Evolutionary conservation across 1,140 invertebrate genomes (phyloP), one percentile per base, ranked within the genome.

Genomic region (Pseudomyrmex gracilis): DNA sequence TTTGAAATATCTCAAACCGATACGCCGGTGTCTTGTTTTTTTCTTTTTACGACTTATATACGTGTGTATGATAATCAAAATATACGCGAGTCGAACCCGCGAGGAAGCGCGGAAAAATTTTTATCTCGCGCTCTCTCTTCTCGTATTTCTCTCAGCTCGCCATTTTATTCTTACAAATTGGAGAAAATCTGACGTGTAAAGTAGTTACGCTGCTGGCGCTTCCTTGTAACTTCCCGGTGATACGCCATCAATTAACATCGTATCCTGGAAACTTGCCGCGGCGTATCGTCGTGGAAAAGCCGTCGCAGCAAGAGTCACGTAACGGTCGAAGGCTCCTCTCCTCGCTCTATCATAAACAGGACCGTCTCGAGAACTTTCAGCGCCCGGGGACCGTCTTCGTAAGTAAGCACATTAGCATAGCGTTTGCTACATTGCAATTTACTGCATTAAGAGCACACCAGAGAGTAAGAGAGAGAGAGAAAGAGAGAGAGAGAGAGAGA

Each of bases 341-440:
- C 34, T 34, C 60, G 47, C 47, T 49, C 71, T 24, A 43, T 64
- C 71, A 86, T 85, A 88, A 89, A 89, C 87, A 89, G 74, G 67
- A 49, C 64, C 86, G 83, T 85, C 82, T 86, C 73, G 80, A 61
- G 85, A 92, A 92, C 83, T 92, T 92, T 90, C 83, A 67, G 78
- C 89, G 86, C 67, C 78, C 82, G 85, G 88, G 85, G 85, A 92
- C 86, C 84, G 82, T 90, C 68, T 88, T 85, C 73, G 77, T 88
- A 84, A 85, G 85, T 90, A 87, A 86, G 80, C 70, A 87, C 87
- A 90, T 92, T 91, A 91, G 85, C 90, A 89, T 88, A 89, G 73
- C 73, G 82, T 85, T 90, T 63, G 84, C 85, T 87, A 73, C 88
- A 87, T 91, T 90, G 89, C 90, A 90, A 92, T 91, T 93, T 91